These are phyloP conservation scores for Ornithoptera alexandrae DNA, from an alignment of 2,888 invertebrate genomes.

Conservation along the genomic window DNA sequence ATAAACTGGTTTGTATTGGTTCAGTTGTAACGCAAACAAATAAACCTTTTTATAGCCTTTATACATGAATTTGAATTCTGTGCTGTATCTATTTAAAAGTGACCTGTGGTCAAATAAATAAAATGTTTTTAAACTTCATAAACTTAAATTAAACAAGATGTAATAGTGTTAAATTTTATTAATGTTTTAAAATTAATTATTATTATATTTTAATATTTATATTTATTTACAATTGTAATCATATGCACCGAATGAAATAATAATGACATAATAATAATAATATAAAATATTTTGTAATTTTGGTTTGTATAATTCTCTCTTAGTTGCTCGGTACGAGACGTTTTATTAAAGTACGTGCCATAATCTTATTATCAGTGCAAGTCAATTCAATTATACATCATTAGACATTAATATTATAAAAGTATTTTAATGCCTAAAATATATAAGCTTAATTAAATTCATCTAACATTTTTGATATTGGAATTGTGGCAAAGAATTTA, in stretches of 20 bases:
- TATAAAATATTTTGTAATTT: no score
- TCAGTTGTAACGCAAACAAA: background rate
- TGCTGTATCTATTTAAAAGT: background rate
- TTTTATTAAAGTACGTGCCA: no score
- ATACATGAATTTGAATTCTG: background rate
- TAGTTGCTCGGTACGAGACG: no score
- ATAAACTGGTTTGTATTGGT: background rate
- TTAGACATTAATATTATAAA: no score
- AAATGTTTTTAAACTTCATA: background rate
- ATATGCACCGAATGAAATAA: no score
- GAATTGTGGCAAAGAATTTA: conserved; percentile 63
- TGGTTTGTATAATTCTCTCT: no score
- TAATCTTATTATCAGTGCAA: no score
- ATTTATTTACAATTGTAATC: no score
- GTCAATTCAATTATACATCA: no score
- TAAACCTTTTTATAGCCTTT: background rate
- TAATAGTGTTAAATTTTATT: background rate
- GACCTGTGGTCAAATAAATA: background rate
- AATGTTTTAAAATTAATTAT: no score
- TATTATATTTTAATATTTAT: no score
- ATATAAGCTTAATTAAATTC: conserved; percentile 42
- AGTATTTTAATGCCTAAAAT: background rate
- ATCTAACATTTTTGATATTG: conserved; percentile 48
- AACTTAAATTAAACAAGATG: background rate
- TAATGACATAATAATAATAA: no score